These are phyloP conservation scores for Meteorus cinctellus DNA, from an alignment of 2,888 invertebrate genomes.

Conservation along the genomic window DNA sequence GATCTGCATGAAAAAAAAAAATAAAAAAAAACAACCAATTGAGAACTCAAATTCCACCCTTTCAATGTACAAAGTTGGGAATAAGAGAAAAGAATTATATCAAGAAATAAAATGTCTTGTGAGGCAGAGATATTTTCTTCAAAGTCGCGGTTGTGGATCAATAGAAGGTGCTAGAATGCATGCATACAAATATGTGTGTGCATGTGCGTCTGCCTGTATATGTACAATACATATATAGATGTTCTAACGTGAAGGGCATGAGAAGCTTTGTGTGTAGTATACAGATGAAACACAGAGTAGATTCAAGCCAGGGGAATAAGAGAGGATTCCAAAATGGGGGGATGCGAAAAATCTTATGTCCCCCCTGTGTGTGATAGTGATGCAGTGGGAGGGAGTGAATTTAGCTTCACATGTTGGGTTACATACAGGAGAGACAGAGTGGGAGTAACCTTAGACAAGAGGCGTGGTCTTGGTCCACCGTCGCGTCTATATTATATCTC, in stretches of 20 bases:
- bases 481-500: conserved; percentile 50
- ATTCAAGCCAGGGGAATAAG: conserved; percentile 38
- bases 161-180: conserved; percentile 66
- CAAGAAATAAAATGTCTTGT: not conserved
- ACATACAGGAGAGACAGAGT: conserved; percentile 44
- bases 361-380: conserved; percentile 48
- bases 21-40: not conserved
- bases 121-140: conserved; percentile 64
- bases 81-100: not conserved
- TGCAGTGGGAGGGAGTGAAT: conserved; percentile 54
- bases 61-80: not conserved
- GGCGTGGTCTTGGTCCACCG: conserved; percentile 68
- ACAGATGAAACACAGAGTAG: conserved; percentile 32
- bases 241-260: conserved; percentile 38
- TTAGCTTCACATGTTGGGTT: conserved; percentile 35
- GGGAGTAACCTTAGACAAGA: conserved; percentile 72
- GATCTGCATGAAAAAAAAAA: not conserved
- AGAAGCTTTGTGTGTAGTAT: conserved; percentile 42
- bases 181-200: conserved; percentile 52
- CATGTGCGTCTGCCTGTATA: conserved; percentile 28
- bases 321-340: conserved; percentile 52
- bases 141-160: conserved; percentile 66
- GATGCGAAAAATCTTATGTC: conserved; percentile 69
- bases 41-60: not conserved
- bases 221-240: conserved; percentile 37